Evolutionary conservation across 2,797 vertebrate genomes (phyloP), one percentile per base, ranked within the genome.

Genomic region (Chanos chanos): DNA sequence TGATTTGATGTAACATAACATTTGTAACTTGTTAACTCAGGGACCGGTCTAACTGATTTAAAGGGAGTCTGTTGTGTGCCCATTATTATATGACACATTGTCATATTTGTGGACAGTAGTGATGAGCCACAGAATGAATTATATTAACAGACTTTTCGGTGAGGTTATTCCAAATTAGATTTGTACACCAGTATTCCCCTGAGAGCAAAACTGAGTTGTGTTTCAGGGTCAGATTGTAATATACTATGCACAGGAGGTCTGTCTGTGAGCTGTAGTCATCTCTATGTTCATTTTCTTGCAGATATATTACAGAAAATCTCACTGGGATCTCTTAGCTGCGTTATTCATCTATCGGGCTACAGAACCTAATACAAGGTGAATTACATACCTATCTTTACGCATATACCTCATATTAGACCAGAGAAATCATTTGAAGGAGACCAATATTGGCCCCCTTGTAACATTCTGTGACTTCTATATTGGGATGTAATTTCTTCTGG

Each of bases 291-390:
- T 64, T 58, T 37, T 34, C 63, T 12, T 22, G 37, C 37, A 15
- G 18, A 44, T 16, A 33, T 43, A 18, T 16, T 64, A 43, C 21
- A 49, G 58, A 68, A 62, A 55, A 58, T 51, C 53, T 27, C 50
- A 45, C 28, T 27, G 10, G 2, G 27, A 34, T 51, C 39, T 51
- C 40, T 18, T 55, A 27, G 33, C 37, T 48, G 25, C 43, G 50
- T 67, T 59, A 55, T 70, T 74, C 69, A 70, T 70, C 45, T 61
- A 58, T 57, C 30, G 33, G 52, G 58, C 53, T 57, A 47, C 24
- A 30, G 5, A 53, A 51, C 27, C 61, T 65, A 53, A 68, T 63
- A 61, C 68, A 72, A 77, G 72, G 75, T 74, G 72, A 77, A 72
- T 72, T 77, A 58, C 12, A 31, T 47, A 53, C 61, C 55, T 47